Percentiles rank a stretch among this genome's conserved stretches.
Conservation (phyloP, 2,888 invertebrate species). For the Nomada goodeniana region DNA sequence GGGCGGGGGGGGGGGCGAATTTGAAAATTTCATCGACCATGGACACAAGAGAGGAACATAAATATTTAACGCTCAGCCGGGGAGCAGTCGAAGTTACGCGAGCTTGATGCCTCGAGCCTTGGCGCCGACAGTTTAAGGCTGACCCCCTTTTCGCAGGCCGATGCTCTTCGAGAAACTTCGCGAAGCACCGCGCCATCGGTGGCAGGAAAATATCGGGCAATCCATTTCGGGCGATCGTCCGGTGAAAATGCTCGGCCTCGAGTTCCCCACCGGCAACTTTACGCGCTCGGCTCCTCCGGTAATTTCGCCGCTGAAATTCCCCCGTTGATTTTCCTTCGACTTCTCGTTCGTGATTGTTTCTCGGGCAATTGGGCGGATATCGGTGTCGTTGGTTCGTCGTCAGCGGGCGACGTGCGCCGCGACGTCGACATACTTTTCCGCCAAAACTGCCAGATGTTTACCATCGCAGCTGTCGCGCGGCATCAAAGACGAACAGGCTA, state of each 20-base stretch:
- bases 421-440: conserved; percentile 44
- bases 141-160: conserved; percentile 67
- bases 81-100: conserved; percentile 55
- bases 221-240: neutral
- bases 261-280: neutral
- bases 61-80: conserved; percentile 66
- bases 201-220: neutral
- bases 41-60: conserved; percentile 33
- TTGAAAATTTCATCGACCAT: conserved; percentile 39
- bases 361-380: neutral
- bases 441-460: conserved; percentile 41
- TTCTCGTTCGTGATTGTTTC: conserved; percentile 3
- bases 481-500: conserved; percentile 51
- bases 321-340: neutral
- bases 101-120: conserved; percentile 49
- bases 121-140: conserved; percentile 68
- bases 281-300: conserved; percentile 19
- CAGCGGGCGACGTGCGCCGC: neutral
- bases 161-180: conserved; percentile 31
- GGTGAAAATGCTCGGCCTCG: neutral
- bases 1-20: neutral
- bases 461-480: conserved; percentile 57
- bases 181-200: neutral
- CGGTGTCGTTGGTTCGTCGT: conserved; percentile 1
- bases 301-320: neutral